Evolutionary conservation across 2,888 invertebrate species (phyloP), one percentile per base, ranked within the genome.

Genomic region (Tenthredo livida): DNA sequence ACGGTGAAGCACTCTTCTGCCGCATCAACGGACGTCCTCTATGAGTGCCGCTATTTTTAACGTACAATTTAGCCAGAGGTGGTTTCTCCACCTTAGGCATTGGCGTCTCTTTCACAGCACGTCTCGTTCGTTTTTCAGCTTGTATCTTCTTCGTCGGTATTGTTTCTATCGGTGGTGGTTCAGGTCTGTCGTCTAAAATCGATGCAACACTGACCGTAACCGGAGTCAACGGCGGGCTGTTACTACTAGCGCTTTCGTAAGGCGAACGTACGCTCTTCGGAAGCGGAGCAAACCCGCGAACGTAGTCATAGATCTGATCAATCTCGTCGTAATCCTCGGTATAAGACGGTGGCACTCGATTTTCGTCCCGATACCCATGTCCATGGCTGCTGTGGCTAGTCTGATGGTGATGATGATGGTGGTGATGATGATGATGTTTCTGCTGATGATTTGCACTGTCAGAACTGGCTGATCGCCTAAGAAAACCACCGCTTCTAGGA

Each of bases 251-350:
- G 65, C 88, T 91, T 84, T 93, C 93, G 90, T 96, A 96, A 0
- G 96, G 96, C 0, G 96, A 95, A 90, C 96, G 95, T 37, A 96
- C 95, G 90, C 96, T 97, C 93, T 97, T 97, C 6, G 98, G 98
- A 43, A 98, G 95, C 1, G 98, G 98, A 82, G 98, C 98, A 89
- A 98, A 97, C 0, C 98, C 98, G 87, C 98, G 95, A 0, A 99
- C 98, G 93, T 98, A 99, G 92, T 98, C 98, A 92, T 99, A 99
- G 88, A 99, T 98, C 94, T 98, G 98, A 94, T 99, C 98, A 89
- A 99, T 98, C 94, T 99, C 98, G 89, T 98, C 98, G 93, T 98
- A 98, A 90, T 98, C 98, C 92, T 97, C 97, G 47, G 96, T 95
- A 87, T 94, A 94, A 25, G 94, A 92, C 1, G 94, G 94, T 9